Base-by-base conservation (phyloP, 2,113 vertebrate species). In the Spea bombifrons region DNA sequence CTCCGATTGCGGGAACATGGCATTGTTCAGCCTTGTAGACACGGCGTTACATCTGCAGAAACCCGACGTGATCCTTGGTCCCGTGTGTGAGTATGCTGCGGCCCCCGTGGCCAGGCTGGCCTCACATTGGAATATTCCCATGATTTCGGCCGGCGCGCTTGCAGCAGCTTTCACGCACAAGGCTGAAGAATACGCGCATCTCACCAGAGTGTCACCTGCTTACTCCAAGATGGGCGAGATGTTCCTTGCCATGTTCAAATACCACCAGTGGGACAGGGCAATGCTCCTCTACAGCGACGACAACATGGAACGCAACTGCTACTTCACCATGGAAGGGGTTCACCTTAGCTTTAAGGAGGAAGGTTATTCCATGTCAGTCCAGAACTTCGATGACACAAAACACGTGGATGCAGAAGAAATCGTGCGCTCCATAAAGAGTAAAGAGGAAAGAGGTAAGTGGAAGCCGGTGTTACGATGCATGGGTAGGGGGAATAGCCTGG, bases 181-280 rank as follows among this genome's bases (percentile, higher is more conserved):
- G 86, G 83, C 84, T 47, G 76, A 84, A 5, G 96, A 99, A 75
- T 99, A 87, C 90, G 93, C 96, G 68, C 95, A 94, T 81, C 93
- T 99, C 72, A 97, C 96, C 48, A 94, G 97, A 80, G 93, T 97
- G 66, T 92, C 95, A 0, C 97, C 97, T 15, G 92, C 93, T 74
- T 98, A 99, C 88, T 88, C 93, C 85, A 97, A 98, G 83, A 96
- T 99, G 96, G 96, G 95, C 46, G 95, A 96, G 88, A 95, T 94
- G 72, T 94, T 99, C 90, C 86, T 87, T 5, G 92, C 94, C n/a
- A 90, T 99, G 80, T 98, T 97, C 84, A 90, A 90, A 47, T 91
- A 92, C 86, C 96, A 96, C 90, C 84, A 88, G 71, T 99, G 96
- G 97, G 93, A 68, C 85, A 90, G 87, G 71, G 95, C 94, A 1